Conservation (phyloP, 2,113 vertebrate genomes). For the Caretta caretta region DNA sequence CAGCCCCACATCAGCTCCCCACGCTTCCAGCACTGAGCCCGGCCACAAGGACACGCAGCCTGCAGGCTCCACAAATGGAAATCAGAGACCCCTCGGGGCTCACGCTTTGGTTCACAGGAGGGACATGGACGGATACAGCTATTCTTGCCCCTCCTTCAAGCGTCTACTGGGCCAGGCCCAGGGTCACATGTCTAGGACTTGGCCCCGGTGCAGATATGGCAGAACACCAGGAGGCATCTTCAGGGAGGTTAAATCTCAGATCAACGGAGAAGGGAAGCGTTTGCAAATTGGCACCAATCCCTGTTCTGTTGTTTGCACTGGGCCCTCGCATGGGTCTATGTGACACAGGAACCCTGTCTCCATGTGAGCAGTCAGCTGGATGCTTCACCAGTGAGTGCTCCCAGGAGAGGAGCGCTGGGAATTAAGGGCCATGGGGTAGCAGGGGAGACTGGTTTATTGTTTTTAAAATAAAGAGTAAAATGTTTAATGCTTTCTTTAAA, state of each 20-base stretch:
- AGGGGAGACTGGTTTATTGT: constrained; percentile 59
- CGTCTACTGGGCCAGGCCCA: not conserved
- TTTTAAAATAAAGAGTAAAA: constrained; percentile 71
- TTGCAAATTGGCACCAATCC: not conserved
- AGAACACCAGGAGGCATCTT: constrained; percentile 10
- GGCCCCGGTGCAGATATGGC: constrained; percentile 23
- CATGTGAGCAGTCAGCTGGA: not conserved
- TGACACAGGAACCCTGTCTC: accelerated
- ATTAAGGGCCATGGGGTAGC: not conserved
- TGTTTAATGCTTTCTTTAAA: constrained; percentile 31
- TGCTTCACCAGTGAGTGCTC: accelerated
- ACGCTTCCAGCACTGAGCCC: constrained; percentile 90
- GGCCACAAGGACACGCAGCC: not conserved
- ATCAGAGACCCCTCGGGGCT: not conserved
- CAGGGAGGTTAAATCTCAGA: constrained; percentile 14
- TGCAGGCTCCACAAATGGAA: not conserved
- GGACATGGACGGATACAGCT: not conserved
- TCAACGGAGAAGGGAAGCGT: not conserved
- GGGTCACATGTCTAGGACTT: constrained; percentile 38
- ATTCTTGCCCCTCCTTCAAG: constrained; percentile 12
- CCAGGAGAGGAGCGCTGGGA: not conserved
- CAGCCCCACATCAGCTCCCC: constrained; percentile 89
- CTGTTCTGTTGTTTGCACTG: not conserved
- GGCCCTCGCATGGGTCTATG: not conserved
- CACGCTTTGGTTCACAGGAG: constrained; percentile 1